Evolutionary conservation across 2,113 vertebrate species (phyloP).

Genomic region (Lichenostomus cassidix): DNA sequence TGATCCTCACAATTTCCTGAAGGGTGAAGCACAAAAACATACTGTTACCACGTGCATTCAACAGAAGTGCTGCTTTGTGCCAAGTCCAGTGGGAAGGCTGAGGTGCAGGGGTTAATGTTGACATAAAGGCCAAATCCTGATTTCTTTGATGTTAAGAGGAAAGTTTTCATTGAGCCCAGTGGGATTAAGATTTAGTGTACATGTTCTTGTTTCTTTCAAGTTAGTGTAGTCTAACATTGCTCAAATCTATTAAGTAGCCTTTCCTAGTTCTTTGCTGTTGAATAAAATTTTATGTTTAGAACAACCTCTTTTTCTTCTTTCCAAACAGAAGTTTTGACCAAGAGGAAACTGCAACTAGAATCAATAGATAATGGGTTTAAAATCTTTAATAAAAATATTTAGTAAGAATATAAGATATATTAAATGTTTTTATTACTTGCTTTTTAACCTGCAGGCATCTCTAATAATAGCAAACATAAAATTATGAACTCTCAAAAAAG

Average conservation of each 20-base stretch:
- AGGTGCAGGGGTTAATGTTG: conserved; percentile 27
- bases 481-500: not conserved
- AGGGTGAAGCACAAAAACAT: not conserved
- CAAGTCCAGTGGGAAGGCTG: conserved; percentile 4
- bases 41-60: not conserved
- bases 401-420: not conserved
- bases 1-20: not conserved
- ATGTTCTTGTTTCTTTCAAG: conserved; percentile 32
- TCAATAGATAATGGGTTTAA: not conserved
- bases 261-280: not conserved
- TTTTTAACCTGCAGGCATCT: not conserved
- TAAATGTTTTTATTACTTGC: not conserved
- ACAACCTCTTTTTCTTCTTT: not conserved
- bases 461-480: not conserved
- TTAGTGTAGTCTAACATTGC: not conserved
- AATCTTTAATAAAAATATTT: not conserved
- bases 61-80: not conserved
- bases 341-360: not conserved
- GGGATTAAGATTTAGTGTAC: conserved; percentile 22
- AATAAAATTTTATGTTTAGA: not conserved
- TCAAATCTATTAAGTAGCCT: not conserved
- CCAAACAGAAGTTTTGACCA: not conserved
- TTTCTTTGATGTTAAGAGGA: conserved; percentile 51
- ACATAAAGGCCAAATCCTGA: conserved; percentile 20
- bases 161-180: not conserved